Conservation (phyloP, 1,140 invertebrate species). For the Agrilus planipennis region DNA sequence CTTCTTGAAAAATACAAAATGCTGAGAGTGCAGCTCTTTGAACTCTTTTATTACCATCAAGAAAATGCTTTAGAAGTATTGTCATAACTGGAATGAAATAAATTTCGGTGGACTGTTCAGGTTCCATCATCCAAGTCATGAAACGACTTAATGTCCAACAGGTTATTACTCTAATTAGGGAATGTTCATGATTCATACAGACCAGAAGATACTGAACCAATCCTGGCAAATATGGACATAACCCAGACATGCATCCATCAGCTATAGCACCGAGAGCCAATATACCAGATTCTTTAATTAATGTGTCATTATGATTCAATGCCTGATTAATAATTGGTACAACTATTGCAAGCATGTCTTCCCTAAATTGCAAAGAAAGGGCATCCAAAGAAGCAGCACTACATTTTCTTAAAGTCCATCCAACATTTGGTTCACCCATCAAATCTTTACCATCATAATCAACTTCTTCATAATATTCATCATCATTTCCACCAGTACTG, state of each 20-base stretch:
- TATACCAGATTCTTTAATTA: conserved; percentile 88
- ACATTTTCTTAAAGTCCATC: conserved; percentile 97
- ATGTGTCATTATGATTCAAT: conserved; percentile 88
- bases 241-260: conserved; percentile 96
- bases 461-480: too few species aligned
- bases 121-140: conserved; percentile 81
- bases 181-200: conserved; percentile 87
- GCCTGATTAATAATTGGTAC: conserved; percentile 94
- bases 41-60: conserved; percentile 96
- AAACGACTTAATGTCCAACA: conserved; percentile 98
- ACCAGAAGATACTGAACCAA: conserved; percentile 89
- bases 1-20: conserved; percentile 97
- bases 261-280: conserved; percentile 81
- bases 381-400: conserved; percentile 96
- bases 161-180: conserved; percentile 92
- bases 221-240: conserved; percentile 89
- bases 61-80: conserved; percentile 86
- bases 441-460: conserved; percentile 70
- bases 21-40: conserved; percentile 98
- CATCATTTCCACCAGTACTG: conserved; percentile 42
- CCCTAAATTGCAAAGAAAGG: conserved; percentile 90
- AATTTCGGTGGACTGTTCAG: conserved; percentile 72
- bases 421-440: conserved; percentile 78
- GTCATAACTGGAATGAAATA: conserved; percentile 92
- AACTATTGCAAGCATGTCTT: conserved; percentile 83